phyloP scores from a whole-genome alignment of 1,140 invertebrate species.

The Papilio aristodemus region DNA sequence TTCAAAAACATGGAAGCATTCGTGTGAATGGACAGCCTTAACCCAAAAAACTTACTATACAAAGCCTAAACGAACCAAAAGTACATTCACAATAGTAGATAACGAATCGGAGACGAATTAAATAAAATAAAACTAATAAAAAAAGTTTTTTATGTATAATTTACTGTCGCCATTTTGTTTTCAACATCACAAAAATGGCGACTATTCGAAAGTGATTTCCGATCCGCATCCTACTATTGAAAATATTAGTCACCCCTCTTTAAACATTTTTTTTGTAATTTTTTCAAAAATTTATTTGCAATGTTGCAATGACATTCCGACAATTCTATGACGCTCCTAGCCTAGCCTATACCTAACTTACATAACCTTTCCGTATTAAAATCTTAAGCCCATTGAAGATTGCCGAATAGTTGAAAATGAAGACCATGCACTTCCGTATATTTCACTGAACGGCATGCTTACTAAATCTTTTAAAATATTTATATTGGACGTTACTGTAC shows the following conservation, averaged over 20 bases:
- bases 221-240: conserved; percentile 19
- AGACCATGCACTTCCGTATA: background rate
- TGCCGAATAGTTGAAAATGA: conserved; percentile 25
- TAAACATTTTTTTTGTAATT: conserved; percentile 31
- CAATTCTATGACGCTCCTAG: conserved; percentile 58
- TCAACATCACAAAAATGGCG: background rate
- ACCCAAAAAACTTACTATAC: conserved; percentile 52
- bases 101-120: background rate
- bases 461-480: background rate
- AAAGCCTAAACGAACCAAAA: conserved; percentile 52
- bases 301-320: conserved; percentile 36
- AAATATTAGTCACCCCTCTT: conserved; percentile 20
- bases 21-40: conserved; percentile 60
- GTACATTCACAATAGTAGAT: conserved; percentile 37
- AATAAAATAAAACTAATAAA: background rate
- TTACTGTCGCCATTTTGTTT: background rate
- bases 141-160: background rate
- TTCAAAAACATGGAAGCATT: conserved; percentile 70
- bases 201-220: background rate
- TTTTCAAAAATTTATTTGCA: conserved; percentile 21
- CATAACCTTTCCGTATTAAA: conserved; percentile 38
- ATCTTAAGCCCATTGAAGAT: conserved; percentile 33
- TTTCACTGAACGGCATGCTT: background rate
- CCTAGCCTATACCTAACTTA: conserved; percentile 48
- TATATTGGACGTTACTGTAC: conserved; percentile 3